Base-by-base conservation (phyloP, 2,113 vertebrate species). In the Psammodynastes pulverulentus region DNA sequence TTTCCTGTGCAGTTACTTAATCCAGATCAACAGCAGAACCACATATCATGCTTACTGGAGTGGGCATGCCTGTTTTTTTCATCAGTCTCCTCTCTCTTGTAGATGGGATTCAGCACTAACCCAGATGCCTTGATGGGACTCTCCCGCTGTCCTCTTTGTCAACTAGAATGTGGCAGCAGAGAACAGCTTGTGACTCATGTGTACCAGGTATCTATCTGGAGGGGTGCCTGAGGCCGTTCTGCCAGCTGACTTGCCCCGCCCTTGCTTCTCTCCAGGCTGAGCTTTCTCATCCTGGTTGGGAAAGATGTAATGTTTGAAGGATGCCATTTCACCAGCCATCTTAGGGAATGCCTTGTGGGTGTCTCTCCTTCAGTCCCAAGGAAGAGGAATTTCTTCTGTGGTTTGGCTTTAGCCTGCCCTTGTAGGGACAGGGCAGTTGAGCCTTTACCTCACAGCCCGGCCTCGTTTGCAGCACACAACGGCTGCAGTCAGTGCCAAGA, bases 141-240 rank as follows among this genome's bases (percentile, higher is more conserved):
- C 96, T 99, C 98, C 93, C 96, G 98, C 48, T 99, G 99, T 92
- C 98, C 99, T 34, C 98, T 99, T 62, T 99, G 99, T 96, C 98
- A 98, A 90, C 96, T 99, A 95, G 98, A 99, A 92, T 99, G 99
- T 97, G 98, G 98, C 94, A 98, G 97, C 97, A 98, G 98, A 19
- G 98, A 99, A 94, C 98, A 98, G 93, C 98, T 99, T 92, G 98
- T 99, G 88, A 97, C 98, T 86, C 99, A 99, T 0, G 98, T 99
- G 45, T 99, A 99, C 95, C 99, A 99, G 99, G 99, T 99, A 97
- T 94, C 94, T 86, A 97, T 94, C 94, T 85, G 29, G 26, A 19
- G 15, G 62, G 26, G 43, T 9, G 3, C 15, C 10, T 15, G 67
- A 34, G 43, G 9, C 46, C 0, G 0, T 13, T 34, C 4, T 10